Percentiles rank a stretch among this genome's conserved stretches.
Evolutionary conservation across 2,888 invertebrate species (phyloP).

Genomic region (Drosophila anceps): DNA sequence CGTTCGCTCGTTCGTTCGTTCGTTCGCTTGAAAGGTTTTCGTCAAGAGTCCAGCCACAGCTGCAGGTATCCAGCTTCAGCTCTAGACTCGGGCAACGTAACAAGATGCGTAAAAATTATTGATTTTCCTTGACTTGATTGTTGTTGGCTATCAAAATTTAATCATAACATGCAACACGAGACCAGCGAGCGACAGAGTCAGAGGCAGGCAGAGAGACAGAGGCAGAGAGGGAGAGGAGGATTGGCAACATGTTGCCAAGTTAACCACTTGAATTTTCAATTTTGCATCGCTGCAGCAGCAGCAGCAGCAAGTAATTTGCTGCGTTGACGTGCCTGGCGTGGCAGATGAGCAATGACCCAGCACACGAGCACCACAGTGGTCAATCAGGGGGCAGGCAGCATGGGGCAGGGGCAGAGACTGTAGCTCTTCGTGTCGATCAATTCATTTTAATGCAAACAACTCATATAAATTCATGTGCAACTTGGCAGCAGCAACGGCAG

Average conservation of each 20-base stretch:
- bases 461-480: conserved; percentile 79
- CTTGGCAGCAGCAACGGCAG: conserved; percentile 52
- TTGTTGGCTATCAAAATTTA: conserved; percentile 82
- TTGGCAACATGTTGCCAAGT: conserved; percentile 74
- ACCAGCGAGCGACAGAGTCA: conserved; percentile 1
- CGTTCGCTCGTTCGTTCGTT: conserved; percentile 45
- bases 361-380: conserved; percentile 14
- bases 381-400: background rate
- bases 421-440: conserved; percentile 74
- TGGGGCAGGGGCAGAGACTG: background rate
- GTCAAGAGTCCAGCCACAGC: conserved; percentile 51
- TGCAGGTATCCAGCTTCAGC: background rate
- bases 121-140: conserved; percentile 82
- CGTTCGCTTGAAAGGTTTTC: conserved; percentile 56
- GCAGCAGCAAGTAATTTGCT: conserved; percentile 75
- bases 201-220: too few species aligned
- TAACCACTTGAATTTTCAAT: conserved; percentile 80
- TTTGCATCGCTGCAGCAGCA: conserved; percentile 63
- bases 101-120: conserved; percentile 84
- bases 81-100: conserved; percentile 62
- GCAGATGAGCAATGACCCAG: conserved; percentile 78
- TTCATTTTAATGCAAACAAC: conserved; percentile 79
- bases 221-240: background rate
- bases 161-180: conserved; percentile 77
- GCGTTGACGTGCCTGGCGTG: conserved; percentile 79